Evolutionary conservation across 1,140 invertebrate genomes (phyloP).

Genomic region (Cotesia glomerata): DNA sequence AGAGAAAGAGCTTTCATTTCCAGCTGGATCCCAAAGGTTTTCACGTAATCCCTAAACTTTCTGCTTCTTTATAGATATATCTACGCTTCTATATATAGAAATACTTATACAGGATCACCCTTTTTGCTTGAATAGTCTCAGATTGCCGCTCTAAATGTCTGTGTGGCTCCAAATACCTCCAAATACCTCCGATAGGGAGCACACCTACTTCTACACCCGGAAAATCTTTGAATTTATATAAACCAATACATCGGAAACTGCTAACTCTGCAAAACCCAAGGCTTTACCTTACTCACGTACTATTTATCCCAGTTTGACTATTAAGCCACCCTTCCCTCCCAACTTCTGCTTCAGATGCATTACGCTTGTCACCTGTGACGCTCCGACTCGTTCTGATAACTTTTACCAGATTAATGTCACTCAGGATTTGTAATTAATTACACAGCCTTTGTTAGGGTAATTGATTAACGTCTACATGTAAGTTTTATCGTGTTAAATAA

Average conservation of each 20-base stretch:
- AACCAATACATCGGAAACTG: no score
- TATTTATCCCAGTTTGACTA: constrained; percentile 2
- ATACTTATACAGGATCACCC: constrained; percentile 12
- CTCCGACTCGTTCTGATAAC: no score
- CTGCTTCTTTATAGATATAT: constrained; percentile 4
- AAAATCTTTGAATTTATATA: not conserved
- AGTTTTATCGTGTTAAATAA: not conserved
- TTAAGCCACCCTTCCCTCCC: not conserved
- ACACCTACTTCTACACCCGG: not conserved
- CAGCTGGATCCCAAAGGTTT: constrained; percentile 18
- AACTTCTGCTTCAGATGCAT: not conserved
- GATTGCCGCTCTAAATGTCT: not conserved
- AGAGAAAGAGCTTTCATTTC: constrained; percentile 9
- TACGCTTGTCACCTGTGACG: not conserved
- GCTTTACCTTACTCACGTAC: constrained; percentile 1
- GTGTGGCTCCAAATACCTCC: not conserved
- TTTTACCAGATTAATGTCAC: no score
- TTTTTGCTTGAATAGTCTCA: constrained; percentile 5
- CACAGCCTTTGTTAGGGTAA: no score
- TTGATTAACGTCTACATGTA: no score
- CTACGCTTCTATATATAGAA: no score
- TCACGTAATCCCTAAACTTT: constrained; percentile 29
- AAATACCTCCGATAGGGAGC: not conserved
- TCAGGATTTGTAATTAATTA: no score
- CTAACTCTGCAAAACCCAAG: not conserved